These are phyloP conservation scores for Buphagus erythrorhynchus DNA, from an alignment of 2,797 vertebrate species.

Conservation along the genomic window DNA sequence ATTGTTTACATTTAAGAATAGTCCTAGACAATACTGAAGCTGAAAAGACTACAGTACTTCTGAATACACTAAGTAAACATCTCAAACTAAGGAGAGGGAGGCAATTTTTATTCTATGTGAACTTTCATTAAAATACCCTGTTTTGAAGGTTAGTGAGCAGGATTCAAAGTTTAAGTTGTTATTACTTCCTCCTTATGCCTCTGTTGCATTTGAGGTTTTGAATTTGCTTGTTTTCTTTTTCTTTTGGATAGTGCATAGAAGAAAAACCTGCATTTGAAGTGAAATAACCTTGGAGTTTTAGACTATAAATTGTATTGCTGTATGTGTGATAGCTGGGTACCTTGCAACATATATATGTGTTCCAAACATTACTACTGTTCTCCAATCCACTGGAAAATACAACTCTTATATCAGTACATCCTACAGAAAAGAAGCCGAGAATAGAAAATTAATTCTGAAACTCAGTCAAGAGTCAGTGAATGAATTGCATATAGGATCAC, in stretches of 20 bases:
- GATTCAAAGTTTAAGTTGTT: not conserved
- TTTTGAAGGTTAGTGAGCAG: not conserved
- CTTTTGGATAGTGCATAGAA: not conserved
- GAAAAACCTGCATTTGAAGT: not conserved
- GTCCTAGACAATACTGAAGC: not conserved
- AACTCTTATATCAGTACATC: not conserved
- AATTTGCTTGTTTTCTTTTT: not conserved
- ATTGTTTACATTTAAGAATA: not conserved
- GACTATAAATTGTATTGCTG: not conserved
- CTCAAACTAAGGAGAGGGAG: not conserved
- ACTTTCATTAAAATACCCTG: not conserved
- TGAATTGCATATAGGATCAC: not conserved
- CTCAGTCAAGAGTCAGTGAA: not conserved
- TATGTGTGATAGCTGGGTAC: not conserved
- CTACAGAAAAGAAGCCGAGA: not conserved
- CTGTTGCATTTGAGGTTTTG: not conserved
- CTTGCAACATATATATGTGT: not conserved
- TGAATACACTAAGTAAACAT: not conserved
- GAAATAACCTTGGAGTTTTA: not conserved
- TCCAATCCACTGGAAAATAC: not conserved
- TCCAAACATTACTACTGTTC: not conserved
- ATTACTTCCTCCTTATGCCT: not conserved
- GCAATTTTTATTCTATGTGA: not conserved
- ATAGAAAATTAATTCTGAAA: not conserved
- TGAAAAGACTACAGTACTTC: not conserved